Conservation (phyloP, 2,888 invertebrate species). For the Asteroscopus sphinx region DNA sequence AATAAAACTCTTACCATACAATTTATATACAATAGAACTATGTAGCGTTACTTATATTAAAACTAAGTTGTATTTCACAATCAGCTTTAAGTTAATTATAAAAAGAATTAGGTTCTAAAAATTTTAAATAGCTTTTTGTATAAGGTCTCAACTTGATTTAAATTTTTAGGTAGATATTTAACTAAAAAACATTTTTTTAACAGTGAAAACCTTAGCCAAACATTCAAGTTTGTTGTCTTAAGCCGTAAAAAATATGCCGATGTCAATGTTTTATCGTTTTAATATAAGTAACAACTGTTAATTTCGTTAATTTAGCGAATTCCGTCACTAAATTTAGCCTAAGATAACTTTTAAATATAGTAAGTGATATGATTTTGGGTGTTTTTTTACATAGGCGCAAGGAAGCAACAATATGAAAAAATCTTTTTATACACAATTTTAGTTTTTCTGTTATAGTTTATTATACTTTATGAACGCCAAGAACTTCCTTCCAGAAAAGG, state of each 20-base stretch:
- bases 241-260: conserved; percentile 1
- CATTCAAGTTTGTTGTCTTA: conserved; percentile 42
- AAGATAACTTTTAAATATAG: conserved; percentile 68
- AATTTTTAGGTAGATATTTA: neutral
- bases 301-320: conserved; percentile 70
- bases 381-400: conserved; percentile 77
- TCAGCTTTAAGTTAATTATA: neutral
- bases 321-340: conserved; percentile 79
- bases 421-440: conserved; percentile 56
- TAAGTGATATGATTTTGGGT: conserved; percentile 86
- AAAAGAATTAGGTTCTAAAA: conserved; percentile 6
- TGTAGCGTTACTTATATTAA: conserved; percentile 57
- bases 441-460: conserved; percentile 13
- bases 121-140: conserved; percentile 30
- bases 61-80: conserved; percentile 29
- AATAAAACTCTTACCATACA: conserved; percentile 66
- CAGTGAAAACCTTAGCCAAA: conserved; percentile 35
- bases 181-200: neutral
- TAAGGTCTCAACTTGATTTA: conserved; percentile 20
- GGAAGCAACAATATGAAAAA: conserved; percentile 61
- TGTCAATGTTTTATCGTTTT: conserved; percentile 20
- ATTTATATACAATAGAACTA: conserved; percentile 60
- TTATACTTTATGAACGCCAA: conserved; percentile 22
- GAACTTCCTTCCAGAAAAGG: neutral
- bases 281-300: conserved; percentile 68